Base-by-base conservation (phyloP, 2,113 vertebrate genomes). In the Tretioscincus oriximinensis region DNA sequence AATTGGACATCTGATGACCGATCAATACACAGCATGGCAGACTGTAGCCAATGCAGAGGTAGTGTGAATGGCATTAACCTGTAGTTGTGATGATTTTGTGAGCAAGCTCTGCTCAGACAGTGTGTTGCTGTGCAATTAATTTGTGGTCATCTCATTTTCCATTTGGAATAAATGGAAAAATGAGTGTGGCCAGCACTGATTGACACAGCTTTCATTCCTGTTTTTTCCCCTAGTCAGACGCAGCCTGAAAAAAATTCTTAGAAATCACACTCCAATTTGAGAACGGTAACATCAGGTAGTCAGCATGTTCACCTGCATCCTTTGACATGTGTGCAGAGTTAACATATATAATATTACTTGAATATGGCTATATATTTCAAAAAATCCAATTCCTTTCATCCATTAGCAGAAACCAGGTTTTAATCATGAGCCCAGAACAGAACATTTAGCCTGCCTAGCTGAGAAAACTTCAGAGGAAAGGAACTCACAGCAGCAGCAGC, bases 391-490 rank as follows among this genome's bases (percentile, higher is more conserved):
- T 28, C 41, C 28, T 68, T 75, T 49, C 22, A 74, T 41, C 41
- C 2, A 5, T n/a, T n/a, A 31, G 20, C 79, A 66, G 65, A 77
- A 18, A 77, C 66, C 21, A 0, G 63, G 0, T 75, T 71, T 76
- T 7, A 14, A 9, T 1, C 85, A 54, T 7, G 73, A 68, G 67
- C 24, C 86, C 85, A 84, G 74, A 86, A 58, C 20, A 9, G 84
- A 85, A 0, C 60, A 81, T 73, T 77, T 61, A 18, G 70, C 81
- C 54, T 71, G 70, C 80, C 54, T 70, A 22, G 16, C 22, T 60
- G 49, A 64, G 58, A 63, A 21, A 45, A 31, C n/a, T 24, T 9
- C 12, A 9, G 4, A 14, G 45, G 18, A 49, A 82, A 1, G 16
- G 24, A 60, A 64, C 35, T 41, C 61, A 51, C 67, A 75, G 65